Base-by-base conservation (phyloP, 2,797 vertebrate genomes). In the Bovichtus variegatus region DNA sequence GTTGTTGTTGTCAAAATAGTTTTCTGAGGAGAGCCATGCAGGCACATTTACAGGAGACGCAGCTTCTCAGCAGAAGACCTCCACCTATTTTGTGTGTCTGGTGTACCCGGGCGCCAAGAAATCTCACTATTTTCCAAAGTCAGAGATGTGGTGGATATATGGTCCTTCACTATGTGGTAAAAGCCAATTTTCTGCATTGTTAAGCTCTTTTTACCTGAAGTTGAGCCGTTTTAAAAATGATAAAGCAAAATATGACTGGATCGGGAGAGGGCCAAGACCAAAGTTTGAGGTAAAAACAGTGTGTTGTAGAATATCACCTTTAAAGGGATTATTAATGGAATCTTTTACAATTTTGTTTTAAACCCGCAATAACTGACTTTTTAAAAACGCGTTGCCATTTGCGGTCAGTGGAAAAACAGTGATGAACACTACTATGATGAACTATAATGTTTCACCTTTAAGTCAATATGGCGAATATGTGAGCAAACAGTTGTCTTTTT, bases 1-100 rank as follows among this genome's bases (percentile, higher is more conserved):
- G 0, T 6, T 65, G 55, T 74, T 55, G 75, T 74, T 84, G 87
- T 85, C 76, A 71, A 61, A 65, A 40, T 74, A 68, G 66, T 78
- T 69, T 74, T 47, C 61, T 71, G 36, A 73, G 61, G 43, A 6
- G 64, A 72, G 57, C 16, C 6, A 44, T 76, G 70, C 69, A 57
- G 74, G 73, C 49, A 63, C 23, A 34, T 68, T 38, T 60, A 57
- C 41, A 43, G 1, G 0, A 43, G 51, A 25, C 4, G 13, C 40
- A 34, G 50, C 38, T 61, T 59, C 23, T 58, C 57, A 15, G 47
- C 47, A n/a, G 40, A 34, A 49, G 9, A 64, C n/a, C 62, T 47
- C 13, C 25, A 19, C 23, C 4, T 63, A 9, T 43, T 43, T 11
- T 16, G 21, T 46, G 18, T 23, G 19, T 53, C 23, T 53, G 63